phyloP scores from a whole-genome alignment of 2,888 invertebrate genomes.

The Helleia helle region DNA sequence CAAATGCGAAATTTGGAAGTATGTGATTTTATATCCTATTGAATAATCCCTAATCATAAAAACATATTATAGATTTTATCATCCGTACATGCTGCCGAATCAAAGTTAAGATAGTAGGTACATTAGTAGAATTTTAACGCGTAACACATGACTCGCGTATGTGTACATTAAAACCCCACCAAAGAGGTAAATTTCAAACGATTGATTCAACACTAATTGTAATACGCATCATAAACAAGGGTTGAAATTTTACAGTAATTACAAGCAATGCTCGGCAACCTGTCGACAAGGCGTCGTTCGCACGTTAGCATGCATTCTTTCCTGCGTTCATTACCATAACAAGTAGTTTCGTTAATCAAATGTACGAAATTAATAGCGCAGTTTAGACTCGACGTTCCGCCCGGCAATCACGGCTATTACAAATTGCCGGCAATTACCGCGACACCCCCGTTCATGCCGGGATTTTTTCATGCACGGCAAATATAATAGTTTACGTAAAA shows the following conservation, averaged over 20 bases:
- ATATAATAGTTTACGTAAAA: constrained; percentile 27
- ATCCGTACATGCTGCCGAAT: too few species aligned
- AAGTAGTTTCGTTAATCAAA: constrained; percentile 74
- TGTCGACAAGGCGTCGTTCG: constrained; percentile 64
- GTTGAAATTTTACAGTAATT: constrained; percentile 49
- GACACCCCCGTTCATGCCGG: constrained; percentile 47
- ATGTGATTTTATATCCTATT: too few species aligned
- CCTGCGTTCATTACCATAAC: constrained; percentile 69
- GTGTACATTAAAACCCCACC: too few species aligned
- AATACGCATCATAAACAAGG: constrained; percentile 32
- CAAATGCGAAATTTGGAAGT: too few species aligned
- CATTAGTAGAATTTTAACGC: too few species aligned
- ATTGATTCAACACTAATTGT: neutral
- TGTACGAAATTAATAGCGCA: constrained; percentile 72
- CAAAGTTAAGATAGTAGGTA: too few species aligned
- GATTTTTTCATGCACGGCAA: constrained; percentile 33
- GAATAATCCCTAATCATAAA: too few species aligned
- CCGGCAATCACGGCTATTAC: constrained; percentile 69
- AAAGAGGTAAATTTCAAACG: too few species aligned
- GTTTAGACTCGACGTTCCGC: constrained; percentile 66
- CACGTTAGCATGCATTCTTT: constrained; percentile 70
- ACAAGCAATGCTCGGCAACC: constrained; percentile 53
- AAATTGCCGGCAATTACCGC: constrained; percentile 66
- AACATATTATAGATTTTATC: too few species aligned
- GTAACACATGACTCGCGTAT: too few species aligned